These are phyloP conservation scores for Corythornis madagascariensis DNA, from an alignment of 2,113 vertebrate genomes.

Conservation along the genomic window DNA sequence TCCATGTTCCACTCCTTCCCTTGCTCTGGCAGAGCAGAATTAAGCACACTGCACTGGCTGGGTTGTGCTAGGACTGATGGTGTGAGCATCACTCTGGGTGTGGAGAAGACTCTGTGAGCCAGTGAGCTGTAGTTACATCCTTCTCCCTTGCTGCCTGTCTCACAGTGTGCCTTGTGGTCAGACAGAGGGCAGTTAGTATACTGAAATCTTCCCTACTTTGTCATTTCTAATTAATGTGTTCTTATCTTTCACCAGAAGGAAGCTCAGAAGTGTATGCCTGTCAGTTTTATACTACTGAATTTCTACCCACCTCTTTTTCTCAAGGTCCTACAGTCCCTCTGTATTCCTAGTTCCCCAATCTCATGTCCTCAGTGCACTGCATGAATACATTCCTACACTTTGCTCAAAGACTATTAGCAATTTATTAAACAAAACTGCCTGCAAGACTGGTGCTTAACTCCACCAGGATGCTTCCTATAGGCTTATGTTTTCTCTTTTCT, in stretches of 20 bases:
- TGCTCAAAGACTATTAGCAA: not conserved
- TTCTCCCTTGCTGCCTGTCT: not conserved
- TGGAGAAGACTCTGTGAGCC: not conserved
- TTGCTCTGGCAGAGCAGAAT: not conserved
- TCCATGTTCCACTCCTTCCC: not conserved
- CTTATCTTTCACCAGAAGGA: not conserved
- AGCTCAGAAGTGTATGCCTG: not conserved
- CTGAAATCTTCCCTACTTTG: not conserved
- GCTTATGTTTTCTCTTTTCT: not conserved
- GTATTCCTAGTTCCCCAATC: not conserved
- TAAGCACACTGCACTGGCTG: not conserved
- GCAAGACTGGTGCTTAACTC: not conserved
- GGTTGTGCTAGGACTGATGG: not conserved
- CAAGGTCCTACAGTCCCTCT: not conserved
- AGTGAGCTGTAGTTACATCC: not conserved
- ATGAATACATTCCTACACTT: not conserved
- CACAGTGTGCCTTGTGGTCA: not conserved
- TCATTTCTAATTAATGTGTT: not conserved
- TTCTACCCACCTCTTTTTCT: not conserved
- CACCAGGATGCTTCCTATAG: not conserved
- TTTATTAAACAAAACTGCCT: not conserved
- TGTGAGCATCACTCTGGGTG: not conserved
- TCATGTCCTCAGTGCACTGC: not conserved
- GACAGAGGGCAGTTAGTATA: not conserved
- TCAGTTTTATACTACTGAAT: not conserved